Evolutionary conservation across 2,797 vertebrate genomes (phyloP), one percentile per base, ranked within the genome.

Genomic region (Sorex maritimensis): DNA sequence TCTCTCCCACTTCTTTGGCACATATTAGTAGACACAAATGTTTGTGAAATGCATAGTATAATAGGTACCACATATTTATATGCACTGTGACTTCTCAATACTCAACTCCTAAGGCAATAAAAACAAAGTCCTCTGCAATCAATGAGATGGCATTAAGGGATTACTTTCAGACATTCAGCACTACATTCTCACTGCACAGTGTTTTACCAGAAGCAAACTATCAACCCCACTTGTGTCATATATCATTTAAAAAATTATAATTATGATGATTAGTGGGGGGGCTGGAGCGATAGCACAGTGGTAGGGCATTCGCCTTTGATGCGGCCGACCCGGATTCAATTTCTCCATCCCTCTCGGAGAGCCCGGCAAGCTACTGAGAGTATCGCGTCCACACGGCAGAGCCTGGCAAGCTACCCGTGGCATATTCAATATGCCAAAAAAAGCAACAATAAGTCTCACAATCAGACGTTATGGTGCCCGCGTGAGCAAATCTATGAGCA

Each of bases 161-260:
- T 90, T 71, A 44, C 17, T 49, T 92, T 71, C 12, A 63, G 52
- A 67, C 30, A 63, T n/a, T 92, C 34, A 34, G 52, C 61, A 84
- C n/a, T 26, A 46, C 6, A 61, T 23, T 81, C 63, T 81, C 58
- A 24, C 24, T 28, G 14, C 19, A 52, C 9, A 78, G 41, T 30
- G n/a, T 79, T 71, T 69, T 34, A 55, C 71, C 81, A 87, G 44
- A 63, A 75, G 52, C 26, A 3, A 5, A 17, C 38, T 38, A 38
- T 88, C 72, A 44, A 41, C 38, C 74, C 10, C 34, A 81, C 38
- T 34, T 82, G 10, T 0, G 6, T 3, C 21, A 26, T 1, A 1
- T 4, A 67, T 6, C 58, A 21, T 61, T 21, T 19, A 17, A 19
- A 61, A 19, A 19, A 61, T 61, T 6, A 61, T 61, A 2, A 61